Evolutionary conservation across 2,797 vertebrate species (phyloP), one percentile per base, ranked within the genome.

Genomic region (Sebastes aleutianus): DNA sequence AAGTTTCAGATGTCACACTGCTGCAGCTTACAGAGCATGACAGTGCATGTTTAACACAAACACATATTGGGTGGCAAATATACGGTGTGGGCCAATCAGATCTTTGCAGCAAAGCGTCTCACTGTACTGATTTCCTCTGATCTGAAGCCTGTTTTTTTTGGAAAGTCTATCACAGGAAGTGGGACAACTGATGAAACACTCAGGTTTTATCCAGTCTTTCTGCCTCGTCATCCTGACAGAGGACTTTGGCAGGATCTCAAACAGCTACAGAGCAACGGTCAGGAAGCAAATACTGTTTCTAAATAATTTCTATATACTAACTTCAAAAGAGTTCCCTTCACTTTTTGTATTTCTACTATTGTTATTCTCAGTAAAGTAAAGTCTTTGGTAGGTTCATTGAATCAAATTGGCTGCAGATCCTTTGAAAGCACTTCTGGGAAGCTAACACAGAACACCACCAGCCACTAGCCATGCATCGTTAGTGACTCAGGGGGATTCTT

Each of bases 141-240:
- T 72, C 29, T 5, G 8, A 34, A 20, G 22, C 8, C 27, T 43
- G 9, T 34, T 34, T 26, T 26, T 18, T 39, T 61, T 24, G 43
- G 3, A 63, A 76, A 50, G 39, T 11, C n/a, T 12, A 63, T 78
- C 73, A 47, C 29, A 69, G 75, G 58, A 86, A 79, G 56, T 63
- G 69, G 36, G 66, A 80, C 24, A 18, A 36, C 14, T 29, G 53
- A 74, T 61, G 54, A 79, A 79, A 74, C 24, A 63, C 26, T 69
- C 14, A 0, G n/a, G 8, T 24, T 70, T 47, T 20, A 32, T 13
- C 1, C 2, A 24, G 59, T 22, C 1, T 79, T 80, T 85, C 50
- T 77, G 80, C 84, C 10, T 74, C 8, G 32, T 86, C 87, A 86
- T 29, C 6, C 14, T 86, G 83, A 88, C 68, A 22, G 1, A 70